These are phyloP conservation scores for Coreoperca whiteheadi DNA, from an alignment of 2,113 vertebrate genomes.

Conservation along the genomic window DNA sequence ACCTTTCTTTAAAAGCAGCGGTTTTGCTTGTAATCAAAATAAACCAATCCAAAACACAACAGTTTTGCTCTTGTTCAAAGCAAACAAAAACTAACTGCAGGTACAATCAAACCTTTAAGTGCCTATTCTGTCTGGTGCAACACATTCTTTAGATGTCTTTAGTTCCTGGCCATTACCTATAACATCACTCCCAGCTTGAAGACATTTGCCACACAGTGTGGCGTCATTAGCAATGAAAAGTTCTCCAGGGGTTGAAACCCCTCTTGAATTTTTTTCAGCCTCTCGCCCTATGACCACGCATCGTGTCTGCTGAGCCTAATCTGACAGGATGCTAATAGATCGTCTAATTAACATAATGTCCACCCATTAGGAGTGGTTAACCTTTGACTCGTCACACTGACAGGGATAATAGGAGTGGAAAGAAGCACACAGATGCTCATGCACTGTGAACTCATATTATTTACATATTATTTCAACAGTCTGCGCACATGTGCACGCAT, in stretches of 20 bases:
- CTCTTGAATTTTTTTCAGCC: slow-evolving; percentile 47
- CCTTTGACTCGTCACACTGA: slow-evolving; percentile 67
- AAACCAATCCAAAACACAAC: not conserved
- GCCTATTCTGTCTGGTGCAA: not conserved
- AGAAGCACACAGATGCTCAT: slow-evolving; percentile 28
- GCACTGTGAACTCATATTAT: slow-evolving; percentile 49
- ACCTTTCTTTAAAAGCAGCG: not conserved
- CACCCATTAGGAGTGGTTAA: slow-evolving; percentile 71
- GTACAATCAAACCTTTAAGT: slow-evolving; percentile 17
- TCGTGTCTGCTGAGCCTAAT: slow-evolving; percentile 66
- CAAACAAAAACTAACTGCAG: slow-evolving; percentile 21
- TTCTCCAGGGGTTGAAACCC: slow-evolving; percentile 43
- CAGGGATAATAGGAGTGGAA: slow-evolving; percentile 52
- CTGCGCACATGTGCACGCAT: not conserved
- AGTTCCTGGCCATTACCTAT: slow-evolving; percentile 50
- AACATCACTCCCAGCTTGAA: slow-evolving; percentile 39
- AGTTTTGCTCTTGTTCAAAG: not conserved
- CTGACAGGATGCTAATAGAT: slow-evolving; percentile 76
- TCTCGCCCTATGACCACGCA: slow-evolving; percentile 51
- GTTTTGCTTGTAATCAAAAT: slow-evolving; percentile 3
- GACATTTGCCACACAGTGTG: slow-evolving; percentile 35
- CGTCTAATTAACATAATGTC: slow-evolving; percentile 75
- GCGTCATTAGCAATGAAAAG: slow-evolving; percentile 33
- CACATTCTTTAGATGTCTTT: slow-evolving; percentile 46
- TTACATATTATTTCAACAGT: slow-evolving; percentile 33